These are phyloP conservation scores for Cosmia trapezina DNA, from an alignment of 2,888 invertebrate genomes.

Conservation along the genomic window DNA sequence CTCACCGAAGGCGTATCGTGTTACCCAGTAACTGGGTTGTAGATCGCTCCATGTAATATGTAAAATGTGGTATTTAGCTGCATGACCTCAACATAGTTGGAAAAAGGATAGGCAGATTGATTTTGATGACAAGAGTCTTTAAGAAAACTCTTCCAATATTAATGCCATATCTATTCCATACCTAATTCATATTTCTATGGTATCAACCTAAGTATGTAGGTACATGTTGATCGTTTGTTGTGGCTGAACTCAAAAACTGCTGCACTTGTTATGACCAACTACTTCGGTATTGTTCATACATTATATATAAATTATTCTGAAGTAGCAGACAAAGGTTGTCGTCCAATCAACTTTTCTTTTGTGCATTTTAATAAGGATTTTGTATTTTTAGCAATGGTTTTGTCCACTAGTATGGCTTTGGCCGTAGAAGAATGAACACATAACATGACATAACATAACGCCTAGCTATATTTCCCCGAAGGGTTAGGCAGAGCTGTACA, in stretches of 20 bases:
- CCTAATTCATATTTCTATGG: slow-evolving; percentile 1
- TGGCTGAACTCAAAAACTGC: slow-evolving; percentile 25
- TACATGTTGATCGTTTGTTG: slow-evolving; percentile 12
- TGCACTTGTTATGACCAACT: slow-evolving; percentile 34
- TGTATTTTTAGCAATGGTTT: not conserved
- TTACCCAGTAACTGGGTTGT: too few relatives aligned
- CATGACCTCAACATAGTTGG: too few relatives aligned
- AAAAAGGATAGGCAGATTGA: too few relatives aligned
- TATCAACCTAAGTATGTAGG: not conserved
- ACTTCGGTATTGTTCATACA: slow-evolving; percentile 10
- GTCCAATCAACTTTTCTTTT: slow-evolving; percentile 9
- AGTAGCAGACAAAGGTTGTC: slow-evolving; percentile 2
- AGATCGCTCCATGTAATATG: too few relatives aligned
- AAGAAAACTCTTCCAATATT: not conserved
- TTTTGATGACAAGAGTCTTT: too few relatives aligned
- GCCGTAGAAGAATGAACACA: not conserved
- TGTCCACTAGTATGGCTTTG: not conserved
- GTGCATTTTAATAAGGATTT: not conserved
- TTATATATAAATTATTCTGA: slow-evolving; percentile 7
- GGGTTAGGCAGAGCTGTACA: not conserved
- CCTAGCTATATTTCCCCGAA: not conserved
- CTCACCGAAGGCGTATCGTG: too few relatives aligned
- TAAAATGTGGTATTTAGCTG: too few relatives aligned
- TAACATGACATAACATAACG: not conserved
- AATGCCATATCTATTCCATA: not conserved